phyloP scores from a whole-genome alignment of 1,140 invertebrate genomes.

The Euglossa dilemma region DNA sequence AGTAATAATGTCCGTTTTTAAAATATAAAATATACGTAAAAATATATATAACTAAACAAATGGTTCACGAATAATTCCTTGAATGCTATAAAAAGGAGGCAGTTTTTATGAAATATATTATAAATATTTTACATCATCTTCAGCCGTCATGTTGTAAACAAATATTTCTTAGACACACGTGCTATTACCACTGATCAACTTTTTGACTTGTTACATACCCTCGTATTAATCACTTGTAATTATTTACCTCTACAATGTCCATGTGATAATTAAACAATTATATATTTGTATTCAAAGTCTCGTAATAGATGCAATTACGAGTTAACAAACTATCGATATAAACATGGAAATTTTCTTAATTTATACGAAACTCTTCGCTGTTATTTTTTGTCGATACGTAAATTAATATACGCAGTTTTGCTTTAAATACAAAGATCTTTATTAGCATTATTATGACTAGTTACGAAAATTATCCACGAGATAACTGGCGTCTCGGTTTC shows the following conservation, averaged over 20 bases:
- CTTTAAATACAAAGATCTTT: constrained; percentile 28
- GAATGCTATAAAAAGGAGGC: neutral
- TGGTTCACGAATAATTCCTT: neutral
- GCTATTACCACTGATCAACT: neutral
- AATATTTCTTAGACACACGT: neutral
- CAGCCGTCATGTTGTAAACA: neutral
- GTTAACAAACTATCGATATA: neutral
- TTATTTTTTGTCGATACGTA: neutral
- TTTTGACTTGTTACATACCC: neutral
- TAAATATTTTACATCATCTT: neutral
- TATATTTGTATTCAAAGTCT: neutral
- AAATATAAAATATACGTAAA: neutral
- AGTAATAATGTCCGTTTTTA: neutral
- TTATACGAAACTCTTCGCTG: neutral
- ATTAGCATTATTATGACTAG: constrained; percentile 45
- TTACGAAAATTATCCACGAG: constrained; percentile 37
- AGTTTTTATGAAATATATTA: neutral
- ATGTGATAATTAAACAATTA: constrained; percentile 1
- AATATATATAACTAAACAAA: neutral
- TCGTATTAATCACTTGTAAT: neutral
- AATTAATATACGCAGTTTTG: neutral
- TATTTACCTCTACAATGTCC: neutral
- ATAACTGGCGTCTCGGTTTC: constrained; percentile 56
- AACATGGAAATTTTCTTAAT: neutral
- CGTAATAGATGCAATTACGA: too few relatives aligned